These are phyloP conservation scores for Anarhynchus alexandrinus DNA, from an alignment of 2,113 vertebrate species.

Conservation along the genomic window DNA sequence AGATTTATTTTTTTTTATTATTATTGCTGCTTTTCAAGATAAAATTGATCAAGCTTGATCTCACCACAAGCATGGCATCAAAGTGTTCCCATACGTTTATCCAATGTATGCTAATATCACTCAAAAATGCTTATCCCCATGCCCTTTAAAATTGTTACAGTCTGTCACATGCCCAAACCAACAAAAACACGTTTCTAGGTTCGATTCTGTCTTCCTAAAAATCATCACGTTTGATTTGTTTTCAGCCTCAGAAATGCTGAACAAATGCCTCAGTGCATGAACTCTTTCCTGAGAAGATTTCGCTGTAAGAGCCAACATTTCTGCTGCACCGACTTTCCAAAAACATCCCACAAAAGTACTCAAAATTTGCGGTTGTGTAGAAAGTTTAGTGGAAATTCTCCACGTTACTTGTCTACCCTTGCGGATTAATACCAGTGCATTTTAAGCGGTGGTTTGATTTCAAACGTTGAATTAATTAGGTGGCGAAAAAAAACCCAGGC, in stretches of 20 bases:
- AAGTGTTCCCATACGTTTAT: neutral
- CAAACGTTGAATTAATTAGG: constrained; percentile 60
- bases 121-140: neutral
- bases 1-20: neutral
- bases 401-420: constrained; percentile 46
- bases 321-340: constrained; percentile 20
- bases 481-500: neutral
- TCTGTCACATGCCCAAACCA: neutral
- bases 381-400: constrained; percentile 70
- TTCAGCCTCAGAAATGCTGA: constrained; percentile 45
- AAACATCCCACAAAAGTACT: constrained; percentile 45
- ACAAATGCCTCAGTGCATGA: neutral
- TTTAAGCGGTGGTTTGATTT: constrained; percentile 67
- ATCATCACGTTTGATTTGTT: neutral
- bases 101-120: neutral
- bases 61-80: neutral
- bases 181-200: neutral
- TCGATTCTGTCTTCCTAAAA: neutral
- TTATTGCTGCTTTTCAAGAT: neutral
- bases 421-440: constrained; percentile 63
- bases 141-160: neutral
- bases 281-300: constrained; percentile 41
- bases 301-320: constrained; percentile 13
- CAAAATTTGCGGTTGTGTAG: constrained; percentile 53
- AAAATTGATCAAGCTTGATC: neutral